Evolutionary conservation across 2,797 vertebrate species (phyloP).

Genomic region (Galago senegalensis): DNA sequence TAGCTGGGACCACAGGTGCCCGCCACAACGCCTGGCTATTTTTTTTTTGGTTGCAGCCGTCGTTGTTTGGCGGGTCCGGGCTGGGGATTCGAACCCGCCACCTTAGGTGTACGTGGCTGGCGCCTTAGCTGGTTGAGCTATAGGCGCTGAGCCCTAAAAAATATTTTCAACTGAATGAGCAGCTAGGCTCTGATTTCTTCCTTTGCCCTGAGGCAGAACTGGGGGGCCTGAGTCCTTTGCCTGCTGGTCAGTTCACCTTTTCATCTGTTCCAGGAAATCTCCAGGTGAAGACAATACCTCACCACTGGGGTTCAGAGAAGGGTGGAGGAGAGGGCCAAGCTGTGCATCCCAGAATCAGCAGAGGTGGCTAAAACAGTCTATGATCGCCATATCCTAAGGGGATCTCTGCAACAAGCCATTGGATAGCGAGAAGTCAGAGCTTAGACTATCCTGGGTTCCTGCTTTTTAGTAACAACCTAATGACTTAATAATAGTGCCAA

Average conservation of each 20-base stretch:
- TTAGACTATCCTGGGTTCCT: background rate
- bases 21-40: too few species aligned
- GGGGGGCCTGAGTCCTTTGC: background rate
- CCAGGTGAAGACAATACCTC: background rate
- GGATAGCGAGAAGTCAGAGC: background rate
- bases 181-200: background rate
- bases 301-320: background rate
- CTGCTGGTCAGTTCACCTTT: background rate
- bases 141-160: background rate
- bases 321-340: background rate
- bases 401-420: background rate
- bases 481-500: background rate
- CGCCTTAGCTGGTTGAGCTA: too few species aligned
- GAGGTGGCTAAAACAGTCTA: background rate
- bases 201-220: conserved; percentile 10
- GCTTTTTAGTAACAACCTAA: background rate
- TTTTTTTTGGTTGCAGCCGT: too few species aligned
- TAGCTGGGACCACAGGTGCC: too few species aligned
- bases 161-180: background rate
- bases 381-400: background rate
- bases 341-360: background rate
- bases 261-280: conserved; percentile 27
- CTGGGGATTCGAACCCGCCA: too few species aligned
- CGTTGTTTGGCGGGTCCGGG: too few species aligned
- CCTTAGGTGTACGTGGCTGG: too few species aligned